Conservation (phyloP, 1,140 invertebrate genomes). For the Drosophila serrata region DNA sequence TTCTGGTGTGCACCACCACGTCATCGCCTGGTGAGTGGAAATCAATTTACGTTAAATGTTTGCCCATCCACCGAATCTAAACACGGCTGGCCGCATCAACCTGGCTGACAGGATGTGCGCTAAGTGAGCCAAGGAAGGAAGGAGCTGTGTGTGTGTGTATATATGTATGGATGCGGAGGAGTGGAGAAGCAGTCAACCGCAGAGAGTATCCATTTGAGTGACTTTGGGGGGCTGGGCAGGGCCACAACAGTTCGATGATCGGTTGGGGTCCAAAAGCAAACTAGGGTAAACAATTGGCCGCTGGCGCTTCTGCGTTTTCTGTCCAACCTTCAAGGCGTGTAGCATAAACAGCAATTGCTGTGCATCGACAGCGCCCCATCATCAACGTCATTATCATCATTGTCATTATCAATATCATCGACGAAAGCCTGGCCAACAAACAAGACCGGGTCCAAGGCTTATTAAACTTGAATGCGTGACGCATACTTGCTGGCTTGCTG, state of each 20-base stretch:
- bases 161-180: neutral
- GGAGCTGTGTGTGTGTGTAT: constrained; percentile 3
- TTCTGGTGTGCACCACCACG: constrained; percentile 31
- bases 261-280: constrained; percentile 13
- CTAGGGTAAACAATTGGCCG: constrained; percentile 36
- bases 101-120: constrained; percentile 39
- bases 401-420: constrained; percentile 14
- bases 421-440: constrained; percentile 41
- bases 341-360: constrained; percentile 31
- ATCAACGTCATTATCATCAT: constrained; percentile 9
- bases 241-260: constrained; percentile 6
- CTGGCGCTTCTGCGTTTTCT: constrained; percentile 20
- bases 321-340: constrained; percentile 38
- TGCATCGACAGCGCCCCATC: constrained; percentile 14
- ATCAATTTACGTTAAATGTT: constrained; percentile 74
- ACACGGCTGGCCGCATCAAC: constrained; percentile 39
- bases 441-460: constrained; percentile 36
- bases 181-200: constrained; percentile 37
- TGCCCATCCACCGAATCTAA: constrained; percentile 62
- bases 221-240: constrained; percentile 28
- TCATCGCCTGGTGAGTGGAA: constrained; percentile 62
- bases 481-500: constrained; percentile 54
- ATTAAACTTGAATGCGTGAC: constrained; percentile 77
- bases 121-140: constrained; percentile 34
- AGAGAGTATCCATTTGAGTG: constrained; percentile 66